A percentile compares a stretch with the other conserved stretches of the same genome.
Conservation (phyloP, 2,888 invertebrate genomes). For the Muschampia plurimacula region DNA sequence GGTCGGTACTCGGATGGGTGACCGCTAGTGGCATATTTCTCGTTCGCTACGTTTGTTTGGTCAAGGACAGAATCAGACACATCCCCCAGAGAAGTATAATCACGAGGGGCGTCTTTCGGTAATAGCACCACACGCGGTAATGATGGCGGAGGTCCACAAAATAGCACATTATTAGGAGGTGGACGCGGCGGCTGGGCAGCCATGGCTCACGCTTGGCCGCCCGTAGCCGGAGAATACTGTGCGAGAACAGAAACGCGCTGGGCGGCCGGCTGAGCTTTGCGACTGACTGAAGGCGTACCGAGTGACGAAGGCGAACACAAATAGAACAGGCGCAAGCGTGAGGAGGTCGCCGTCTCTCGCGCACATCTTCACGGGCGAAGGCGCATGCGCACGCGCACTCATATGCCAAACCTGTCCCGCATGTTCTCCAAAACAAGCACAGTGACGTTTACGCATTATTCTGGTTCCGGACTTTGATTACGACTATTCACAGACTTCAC, state of each 20-base stretch:
- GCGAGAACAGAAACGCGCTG: slow-evolving; percentile 75
- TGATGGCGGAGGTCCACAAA: slow-evolving; percentile 78
- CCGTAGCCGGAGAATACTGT: slow-evolving; percentile 61
- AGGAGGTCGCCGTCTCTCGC: slow-evolving; percentile 85
- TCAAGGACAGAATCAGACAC: no score
- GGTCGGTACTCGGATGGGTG: no score
- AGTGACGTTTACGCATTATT: slow-evolving; percentile 79
- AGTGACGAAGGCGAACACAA: slow-evolving; percentile 85
- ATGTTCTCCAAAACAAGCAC: slow-evolving; percentile 75
- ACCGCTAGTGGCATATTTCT: no score
- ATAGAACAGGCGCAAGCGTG: slow-evolving; percentile 84
- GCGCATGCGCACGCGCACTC: slow-evolving; percentile 82
- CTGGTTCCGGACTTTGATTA: slow-evolving; percentile 77
- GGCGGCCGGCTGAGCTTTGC: slow-evolving; percentile 81
- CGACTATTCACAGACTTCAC: slow-evolving; percentile 53
- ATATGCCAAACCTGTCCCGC: slow-evolving; percentile 81
- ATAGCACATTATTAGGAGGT: slow-evolving; percentile 81
- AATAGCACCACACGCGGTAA: slow-evolving; percentile 82
- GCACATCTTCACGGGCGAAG: slow-evolving; percentile 84
- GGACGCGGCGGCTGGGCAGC: slow-evolving; percentile 81
- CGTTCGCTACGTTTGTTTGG: no score
- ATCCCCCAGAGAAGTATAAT: slow-evolving; percentile 50
- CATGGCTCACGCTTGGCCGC: slow-evolving; percentile 77
- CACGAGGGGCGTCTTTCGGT: slow-evolving; percentile 68
- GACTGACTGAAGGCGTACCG: slow-evolving; percentile 84